phyloP scores from a whole-genome alignment of 2,797 vertebrate species.

The Propithecus deckenii region DNA sequence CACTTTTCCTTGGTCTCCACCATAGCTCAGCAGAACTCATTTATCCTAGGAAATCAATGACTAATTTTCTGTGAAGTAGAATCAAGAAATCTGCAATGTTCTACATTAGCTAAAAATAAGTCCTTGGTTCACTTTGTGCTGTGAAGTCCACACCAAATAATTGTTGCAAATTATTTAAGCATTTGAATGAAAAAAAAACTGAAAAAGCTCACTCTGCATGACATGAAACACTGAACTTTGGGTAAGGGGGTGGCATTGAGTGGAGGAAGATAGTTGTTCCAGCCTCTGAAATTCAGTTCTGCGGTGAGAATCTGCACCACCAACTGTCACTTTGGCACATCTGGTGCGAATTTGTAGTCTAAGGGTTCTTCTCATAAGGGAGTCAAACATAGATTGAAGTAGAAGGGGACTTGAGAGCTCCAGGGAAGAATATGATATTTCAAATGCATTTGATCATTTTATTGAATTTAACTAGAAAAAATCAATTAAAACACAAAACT shows the following conservation, averaged over 20 bases:
- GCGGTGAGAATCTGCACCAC: background rate
- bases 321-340: background rate
- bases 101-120: slow-evolving; percentile 25
- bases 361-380: slow-evolving; percentile 16
- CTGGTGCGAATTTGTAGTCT: slow-evolving; percentile 2
- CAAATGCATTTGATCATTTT: slow-evolving; percentile 53
- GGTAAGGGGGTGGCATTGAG: too few species aligned
- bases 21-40: background rate
- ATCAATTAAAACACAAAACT: slow-evolving; percentile 39
- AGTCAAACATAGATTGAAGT: slow-evolving; percentile 6
- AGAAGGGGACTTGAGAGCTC: background rate
- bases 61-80: slow-evolving; percentile 49
- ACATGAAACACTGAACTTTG: background rate
- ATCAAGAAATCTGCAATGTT: background rate
- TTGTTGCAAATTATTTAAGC: background rate
- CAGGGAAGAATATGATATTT: slow-evolving; percentile 23
- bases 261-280: background rate
- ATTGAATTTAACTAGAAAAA: slow-evolving; percentile 60
- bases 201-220: background rate
- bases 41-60: slow-evolving; percentile 36
- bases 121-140: background rate
- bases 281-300: background rate
- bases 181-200: background rate
- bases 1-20: background rate
- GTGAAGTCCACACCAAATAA: slow-evolving; percentile 6